Percentiles rank a stretch among this genome's conserved stretches.
Conservation (phyloP, 2,113 vertebrate genomes). For the Larimichthys polyactis region DNA sequence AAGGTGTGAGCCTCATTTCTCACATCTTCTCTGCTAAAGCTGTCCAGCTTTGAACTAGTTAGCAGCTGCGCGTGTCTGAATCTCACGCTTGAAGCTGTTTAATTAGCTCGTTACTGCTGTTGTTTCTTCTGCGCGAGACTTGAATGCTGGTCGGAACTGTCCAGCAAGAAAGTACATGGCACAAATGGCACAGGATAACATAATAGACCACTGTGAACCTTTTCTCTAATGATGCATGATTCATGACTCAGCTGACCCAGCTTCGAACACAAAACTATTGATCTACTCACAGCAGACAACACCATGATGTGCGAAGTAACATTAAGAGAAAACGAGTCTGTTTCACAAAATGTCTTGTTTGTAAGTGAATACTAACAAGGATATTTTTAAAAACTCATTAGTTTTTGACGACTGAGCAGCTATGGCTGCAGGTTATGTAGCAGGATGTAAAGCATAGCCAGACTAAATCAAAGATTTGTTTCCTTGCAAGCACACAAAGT, state of each 20-base stretch:
- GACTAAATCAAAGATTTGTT: conserved; percentile 1
- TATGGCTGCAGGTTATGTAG: conserved; percentile 28
- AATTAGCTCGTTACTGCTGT: conserved; percentile 41
- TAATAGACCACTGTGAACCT: not conserved
- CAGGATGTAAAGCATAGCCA: not conserved
- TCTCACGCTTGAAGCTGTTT: conserved; percentile 4
- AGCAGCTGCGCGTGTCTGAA: conserved; percentile 2
- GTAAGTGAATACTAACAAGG: conserved; percentile 49
- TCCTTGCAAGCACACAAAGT: not conserved
- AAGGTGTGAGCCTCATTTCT: not conserved
- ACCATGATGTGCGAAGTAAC: not conserved
- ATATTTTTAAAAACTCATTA: conserved; percentile 64
- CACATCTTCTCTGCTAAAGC: not conserved
- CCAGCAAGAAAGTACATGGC: conserved; percentile 20
- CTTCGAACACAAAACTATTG: conserved; percentile 5
- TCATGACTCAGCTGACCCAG: not conserved
- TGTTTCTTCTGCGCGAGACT: conserved; percentile 10
- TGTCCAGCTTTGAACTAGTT: conserved; percentile 19
- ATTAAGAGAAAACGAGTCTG: conserved; percentile 3
- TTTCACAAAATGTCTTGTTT: conserved; percentile 34
- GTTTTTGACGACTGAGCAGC: conserved; percentile 41
- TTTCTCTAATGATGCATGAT: conserved; percentile 45
- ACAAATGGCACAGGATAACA: conserved; percentile 14
- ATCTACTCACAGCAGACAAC: conserved; percentile 18
- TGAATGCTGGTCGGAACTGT: conserved; percentile 22